Base-by-base conservation (phyloP, 2,797 vertebrate species). In the Labroides dimidiatus region DNA sequence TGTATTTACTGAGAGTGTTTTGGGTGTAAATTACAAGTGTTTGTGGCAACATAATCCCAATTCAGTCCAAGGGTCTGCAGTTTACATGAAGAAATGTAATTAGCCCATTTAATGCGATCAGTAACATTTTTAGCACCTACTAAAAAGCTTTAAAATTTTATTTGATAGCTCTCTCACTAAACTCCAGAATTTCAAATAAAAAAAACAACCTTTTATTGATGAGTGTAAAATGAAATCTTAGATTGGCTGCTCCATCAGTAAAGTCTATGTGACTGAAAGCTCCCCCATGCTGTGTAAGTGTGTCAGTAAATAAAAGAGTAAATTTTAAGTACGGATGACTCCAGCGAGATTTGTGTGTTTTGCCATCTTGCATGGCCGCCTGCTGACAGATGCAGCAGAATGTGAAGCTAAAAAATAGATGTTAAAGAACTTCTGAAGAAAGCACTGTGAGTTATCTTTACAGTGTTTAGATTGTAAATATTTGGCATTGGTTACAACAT, bases 1-100 rank as follows among this genome's bases (percentile, higher is more conserved):
- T 75, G 17, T 72, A 42, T 78, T 59, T 75, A 6, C 17, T 57
- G 41, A 24, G 62, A 24, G 62, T 59, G 16, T 55, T 48, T 61
- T 53, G 13, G 66, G 72, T 48, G 9, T 16, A 49, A 16, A 24
- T 49, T 24, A 27, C 5, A 27, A 49, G 14, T 24, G 24, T 24
- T 49, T 27, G 48, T 24, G 23, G 48, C 6, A 23, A 13, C 7
- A 14, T 5, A 14, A 20, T 47, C 20, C 20, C 2, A 19, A 10
- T 49, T 14, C 14, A 48, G 15, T 48, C 23, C 20, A 48, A 13
- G 21, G 20, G 10, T 11, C 43, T 45, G n/a, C 43, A 10, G 16
- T 44, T 17, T 9, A 44, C n/a, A 44, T 10, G 8, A n/a, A 8
- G 10, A 7, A 44, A 9, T n/a, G 16, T 44, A 2, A 19, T 44